These are phyloP conservation scores for Martes martes DNA, from an alignment of 2,113 vertebrate genomes.

Conservation along the genomic window DNA sequence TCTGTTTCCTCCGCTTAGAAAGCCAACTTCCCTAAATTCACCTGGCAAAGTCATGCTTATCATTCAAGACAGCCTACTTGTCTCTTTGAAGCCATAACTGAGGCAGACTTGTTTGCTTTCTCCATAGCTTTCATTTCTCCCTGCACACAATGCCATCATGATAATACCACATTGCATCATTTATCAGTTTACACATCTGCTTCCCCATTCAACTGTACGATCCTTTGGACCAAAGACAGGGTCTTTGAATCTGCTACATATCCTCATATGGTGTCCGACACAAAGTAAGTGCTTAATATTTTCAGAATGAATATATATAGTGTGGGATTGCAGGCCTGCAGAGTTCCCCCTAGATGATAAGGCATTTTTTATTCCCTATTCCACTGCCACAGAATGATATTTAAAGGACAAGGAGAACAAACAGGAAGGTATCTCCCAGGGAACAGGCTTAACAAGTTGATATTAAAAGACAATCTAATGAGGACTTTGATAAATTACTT, in stretches of 20 bases:
- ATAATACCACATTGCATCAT: not conserved
- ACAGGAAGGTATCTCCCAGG: conserved; percentile 26
- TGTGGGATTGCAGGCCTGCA: not conserved
- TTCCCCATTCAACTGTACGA: not conserved
- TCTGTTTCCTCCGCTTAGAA: conserved; percentile 16
- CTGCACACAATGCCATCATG: not conserved
- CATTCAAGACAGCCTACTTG: not conserved
- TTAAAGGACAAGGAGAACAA: conserved; percentile 22
- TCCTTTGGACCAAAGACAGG: not conserved
- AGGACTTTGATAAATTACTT: conserved; percentile 9
- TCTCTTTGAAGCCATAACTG: conserved; percentile 24
- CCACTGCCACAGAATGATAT: not conserved
- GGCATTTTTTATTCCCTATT: not conserved
- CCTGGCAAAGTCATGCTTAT: not conserved
- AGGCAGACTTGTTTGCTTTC: not conserved
- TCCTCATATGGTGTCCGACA: not conserved
- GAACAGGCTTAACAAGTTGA: conserved; percentile 35
- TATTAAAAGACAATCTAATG: conserved; percentile 47
- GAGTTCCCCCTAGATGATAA: not conserved
- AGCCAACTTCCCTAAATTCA: not conserved
- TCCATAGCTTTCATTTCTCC: conserved; percentile 38
- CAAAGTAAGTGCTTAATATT: not conserved
- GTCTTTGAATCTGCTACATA: not conserved
- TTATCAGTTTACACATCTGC: conserved; percentile 17
- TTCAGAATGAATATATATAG: not conserved